These are phyloP conservation scores for Colistium nudipinnis DNA, from an alignment of 2,113 vertebrate genomes.

Conservation along the genomic window DNA sequence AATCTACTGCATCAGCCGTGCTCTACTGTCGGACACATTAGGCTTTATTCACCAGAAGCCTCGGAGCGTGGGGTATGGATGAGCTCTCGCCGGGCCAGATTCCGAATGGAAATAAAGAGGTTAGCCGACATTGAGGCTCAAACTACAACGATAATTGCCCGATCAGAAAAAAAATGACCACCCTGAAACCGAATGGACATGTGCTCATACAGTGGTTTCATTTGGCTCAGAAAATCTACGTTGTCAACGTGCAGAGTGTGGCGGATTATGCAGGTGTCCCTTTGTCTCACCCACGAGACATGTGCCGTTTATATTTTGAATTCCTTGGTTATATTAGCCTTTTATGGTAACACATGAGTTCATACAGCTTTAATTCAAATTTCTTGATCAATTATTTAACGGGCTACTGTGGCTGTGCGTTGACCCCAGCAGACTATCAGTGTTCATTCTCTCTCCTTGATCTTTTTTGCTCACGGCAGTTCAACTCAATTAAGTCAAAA, in stretches of 20 bases:
- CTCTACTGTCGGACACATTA: constrained; percentile 65
- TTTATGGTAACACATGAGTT: background rate
- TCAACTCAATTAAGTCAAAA: constrained; percentile 41
- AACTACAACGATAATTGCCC: constrained; percentile 40
- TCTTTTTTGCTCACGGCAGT: constrained; percentile 24
- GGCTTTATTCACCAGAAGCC: constrained; percentile 39
- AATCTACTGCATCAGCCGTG: constrained; percentile 67
- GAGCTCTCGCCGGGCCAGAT: constrained; percentile 32
- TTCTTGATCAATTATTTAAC: background rate
- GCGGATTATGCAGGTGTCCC: constrained; percentile 15
- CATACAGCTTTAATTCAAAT: background rate
- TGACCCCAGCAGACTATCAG: constrained; percentile 10
- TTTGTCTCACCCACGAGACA: too few relatives aligned
- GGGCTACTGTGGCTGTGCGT: background rate
- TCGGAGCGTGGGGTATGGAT: constrained; percentile 37
- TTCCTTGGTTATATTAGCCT: too few relatives aligned
- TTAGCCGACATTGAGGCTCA: constrained; percentile 44
- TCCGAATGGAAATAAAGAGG: constrained; percentile 52
- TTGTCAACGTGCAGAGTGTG: constrained; percentile 6
- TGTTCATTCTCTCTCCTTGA: constrained; percentile 11
- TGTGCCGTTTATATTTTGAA: too few relatives aligned
- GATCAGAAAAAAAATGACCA: constrained; percentile 47
- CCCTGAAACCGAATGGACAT: constrained; percentile 7
- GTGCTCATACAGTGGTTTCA: constrained; percentile 5
- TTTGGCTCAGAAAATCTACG: constrained; percentile 26